Base-by-base conservation (phyloP, 2,888 invertebrate species). In the Ernsta delagoae region DNA sequence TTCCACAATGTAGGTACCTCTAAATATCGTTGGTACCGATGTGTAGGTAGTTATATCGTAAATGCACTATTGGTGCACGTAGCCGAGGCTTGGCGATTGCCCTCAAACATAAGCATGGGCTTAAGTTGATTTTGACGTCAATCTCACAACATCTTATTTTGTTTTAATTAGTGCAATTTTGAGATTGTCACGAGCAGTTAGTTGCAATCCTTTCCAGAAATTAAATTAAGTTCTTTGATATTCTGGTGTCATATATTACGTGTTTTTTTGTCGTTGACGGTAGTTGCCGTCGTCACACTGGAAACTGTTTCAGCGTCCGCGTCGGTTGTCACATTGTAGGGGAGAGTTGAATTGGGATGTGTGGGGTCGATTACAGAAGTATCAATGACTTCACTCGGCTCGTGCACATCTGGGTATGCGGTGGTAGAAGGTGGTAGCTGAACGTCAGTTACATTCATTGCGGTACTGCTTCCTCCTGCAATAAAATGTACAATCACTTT, bases 391-490 rank as follows among this genome's bases (percentile, higher is more conserved):
- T 68, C 68, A 11, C 77, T 79, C 31, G 65, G 65, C 70, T 75
- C 65, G 73, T 76, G 67, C 69, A 77, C 56, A n/a, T 62, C 57
- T 6, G 62, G 62, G 54, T 72, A 78, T 70, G 75, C 77, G 72
- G 75, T 64, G 71, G 71, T 75, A 24, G 77, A 75, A 70, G 82
- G 71, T 66, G 78, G 70, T 64, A 83, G 72, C 59, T 78, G 75
- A 54, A 77, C 78, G 70, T 73, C 74, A 64, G 79, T 78, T 16
- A 79, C 83, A 74, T 80, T 89, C 78, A 93, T 81, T 92, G 88
- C 76, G 92, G 80, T 84, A 93, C 89, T 83, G 92, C 90, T 80
- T 92, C 92, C 84, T 92, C 92, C 92, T 93, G 85, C 12, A 75
- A 81, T 65, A 73, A 66, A 75, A 7, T 31, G 1, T 3, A 41